These are phyloP conservation scores for Dasyurus viverrinus DNA, from an alignment of 2,113 vertebrate genomes.

Conservation along the genomic window DNA sequence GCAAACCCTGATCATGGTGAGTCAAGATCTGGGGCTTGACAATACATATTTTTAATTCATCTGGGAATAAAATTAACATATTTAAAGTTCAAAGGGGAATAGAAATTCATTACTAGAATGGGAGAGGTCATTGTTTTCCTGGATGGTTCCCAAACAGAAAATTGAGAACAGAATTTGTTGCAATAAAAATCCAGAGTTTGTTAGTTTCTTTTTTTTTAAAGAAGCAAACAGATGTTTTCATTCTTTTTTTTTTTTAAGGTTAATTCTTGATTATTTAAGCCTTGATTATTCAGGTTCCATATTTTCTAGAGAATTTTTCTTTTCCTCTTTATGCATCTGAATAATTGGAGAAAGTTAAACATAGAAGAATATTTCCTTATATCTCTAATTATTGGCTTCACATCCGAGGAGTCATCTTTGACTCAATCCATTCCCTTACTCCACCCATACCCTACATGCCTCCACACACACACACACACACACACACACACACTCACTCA, in stretches of 20 bases:
- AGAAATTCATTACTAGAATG: conserved; percentile 74
- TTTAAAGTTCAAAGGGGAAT: conserved; percentile 75
- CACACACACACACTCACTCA: too few relatives aligned
- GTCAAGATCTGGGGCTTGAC: conserved; percentile 54
- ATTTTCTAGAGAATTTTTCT: conserved; percentile 39
- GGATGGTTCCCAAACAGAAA: conserved; percentile 69
- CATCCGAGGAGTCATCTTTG: neutral
- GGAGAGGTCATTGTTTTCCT: conserved; percentile 78
- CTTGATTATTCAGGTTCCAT: conserved; percentile 51
- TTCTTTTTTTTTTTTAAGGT: conserved; percentile 62
- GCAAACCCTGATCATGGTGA: conserved; percentile 7
- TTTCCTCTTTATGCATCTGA: conserved; percentile 39
- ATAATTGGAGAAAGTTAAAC: neutral
- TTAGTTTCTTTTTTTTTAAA: conserved; percentile 53
- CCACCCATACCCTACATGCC: too few relatives aligned
- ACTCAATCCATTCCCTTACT: neutral
- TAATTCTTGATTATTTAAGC: conserved; percentile 70
- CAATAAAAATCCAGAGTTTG: conserved; percentile 73
- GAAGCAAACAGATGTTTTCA: conserved; percentile 73
- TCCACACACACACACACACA: too few relatives aligned
- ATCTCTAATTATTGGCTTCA: neutral
- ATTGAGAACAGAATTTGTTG: conserved; percentile 76
- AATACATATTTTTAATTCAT: conserved; percentile 74
- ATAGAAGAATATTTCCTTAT: neutral
- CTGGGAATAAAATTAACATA: conserved; percentile 79